Evolutionary conservation across 2,888 invertebrate species (phyloP), one percentile per base, ranked within the genome.

Genomic region (Phrixothrix hirtus): DNA sequence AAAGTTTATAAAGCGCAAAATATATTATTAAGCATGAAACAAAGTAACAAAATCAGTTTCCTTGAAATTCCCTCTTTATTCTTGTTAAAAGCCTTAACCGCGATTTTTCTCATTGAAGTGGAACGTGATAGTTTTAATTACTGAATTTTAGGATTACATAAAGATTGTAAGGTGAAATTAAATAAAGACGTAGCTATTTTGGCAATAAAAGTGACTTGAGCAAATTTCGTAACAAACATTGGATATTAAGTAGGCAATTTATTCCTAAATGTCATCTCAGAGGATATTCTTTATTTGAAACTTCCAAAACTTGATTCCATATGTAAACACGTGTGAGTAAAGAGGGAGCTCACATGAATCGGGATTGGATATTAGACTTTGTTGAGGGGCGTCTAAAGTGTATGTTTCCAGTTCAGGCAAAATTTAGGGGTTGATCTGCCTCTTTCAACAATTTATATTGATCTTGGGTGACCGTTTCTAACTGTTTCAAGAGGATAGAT

Each of bases 281-380:
- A 42, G 39, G 36, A 21, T 46, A 51, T 57, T 59, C 47, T 52
- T 59, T 56, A 52, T 52, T 54, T 52, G 57, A 57, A 58, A 58
- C 56, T 58, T 57, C 49, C 55, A 53, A 55, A 59, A 62, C 57
- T 61, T 61, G 59, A 60, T 60, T 59, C 60, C 57, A 58, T 58
- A 59, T 58, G 62, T 62, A 62, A 63, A 63, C 62, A 61, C 56
- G 59, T 60, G 59, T 57, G 58, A 46, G 38, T 39, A 47, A 58
- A 52, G 57, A 58, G 59, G 62, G 58, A 50, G 59, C 56, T 60
- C 55, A 45, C 51, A 52, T 57, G 59, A 61, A 56, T 58, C 34
- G 51, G 56, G 49, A 58, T 53, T 56, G 56, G 58, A 58, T 58
- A 58, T 58, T 58, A 58, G 58, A 60, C 58, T 58, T 59, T 49